Evolutionary conservation across 2,113 vertebrate genomes (phyloP), one percentile per base, ranked within the genome.

Genomic region (Chaetura pelagica): DNA sequence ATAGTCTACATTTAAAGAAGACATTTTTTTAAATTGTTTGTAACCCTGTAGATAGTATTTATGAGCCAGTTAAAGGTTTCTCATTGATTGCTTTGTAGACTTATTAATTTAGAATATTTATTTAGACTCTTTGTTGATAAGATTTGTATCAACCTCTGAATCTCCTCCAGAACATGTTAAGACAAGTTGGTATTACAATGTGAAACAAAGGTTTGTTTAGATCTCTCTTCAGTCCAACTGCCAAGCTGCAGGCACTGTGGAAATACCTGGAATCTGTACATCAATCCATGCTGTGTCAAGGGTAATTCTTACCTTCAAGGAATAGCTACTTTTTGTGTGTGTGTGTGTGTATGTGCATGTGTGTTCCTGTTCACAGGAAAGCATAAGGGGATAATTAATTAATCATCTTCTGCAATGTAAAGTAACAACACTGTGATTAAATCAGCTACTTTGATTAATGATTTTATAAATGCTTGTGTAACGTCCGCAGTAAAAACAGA

Each of bases 121-220:
- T 82, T 91, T 87, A 67, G 46, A 55, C 62, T 78, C 35, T 30
- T 82, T 88, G 15, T 88, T 87, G 42, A 16, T 93, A 66, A 79
- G 38, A 90, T 69, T 83, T 59, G 3, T 79, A 69, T 67, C 74
- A 87, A 69, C 34, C 48, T 93, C 32, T 74, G 51, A 90, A 55
- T 90, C 54, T 90, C 74, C 54, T 78, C 34, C 42, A 80, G 46
- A 27, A 83, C 22, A 32, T 35, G 83, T 90, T 69, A 73, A 83
- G 87, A 85, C 17, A 54, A 85, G 20, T 16, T 8, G 2, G 58
- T 87, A 23, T 27, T 73, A 59, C 48, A 83, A 89, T 34, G 29
- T 7, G 27, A 94, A 97, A 48, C 63, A 88, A 73, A 79, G 67
- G 29, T 91, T 88, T 90, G 18, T 80, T 94, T 71, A 84, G 90